Percentiles rank a stretch among this genome's conserved stretches.
Conservation (phyloP, 1,140 invertebrate species). For the Ericerus pela region DNA sequence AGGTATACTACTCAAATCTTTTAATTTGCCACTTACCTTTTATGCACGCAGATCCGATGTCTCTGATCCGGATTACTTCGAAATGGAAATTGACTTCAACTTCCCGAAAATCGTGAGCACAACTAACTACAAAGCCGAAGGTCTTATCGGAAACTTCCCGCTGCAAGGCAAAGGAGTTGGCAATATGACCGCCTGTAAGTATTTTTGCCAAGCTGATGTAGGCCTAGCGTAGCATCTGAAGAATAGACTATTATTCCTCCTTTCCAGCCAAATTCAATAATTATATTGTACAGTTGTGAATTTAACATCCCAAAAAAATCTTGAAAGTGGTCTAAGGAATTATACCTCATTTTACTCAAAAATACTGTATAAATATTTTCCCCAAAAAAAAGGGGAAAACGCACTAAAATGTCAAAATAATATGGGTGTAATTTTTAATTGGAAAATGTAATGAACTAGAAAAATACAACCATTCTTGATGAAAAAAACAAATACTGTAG, state of each 20-base stretch:
- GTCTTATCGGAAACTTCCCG: constrained; percentile 23
- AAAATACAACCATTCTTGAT: no score
- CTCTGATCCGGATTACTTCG: constrained; percentile 23
- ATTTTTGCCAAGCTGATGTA: background rate
- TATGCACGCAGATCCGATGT: constrained; percentile 20
- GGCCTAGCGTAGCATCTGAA: background rate
- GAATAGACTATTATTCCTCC: background rate
- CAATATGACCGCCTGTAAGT: constrained; percentile 20
- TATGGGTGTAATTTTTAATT: no score
- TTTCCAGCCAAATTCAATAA: background rate
- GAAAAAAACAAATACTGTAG: no score
- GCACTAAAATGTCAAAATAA: no score
- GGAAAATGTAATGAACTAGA: no score
- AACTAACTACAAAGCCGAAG: constrained; percentile 25
- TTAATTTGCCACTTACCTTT: background rate
- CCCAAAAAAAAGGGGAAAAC: no score
- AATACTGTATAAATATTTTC: no score
- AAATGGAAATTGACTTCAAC: constrained; percentile 26
- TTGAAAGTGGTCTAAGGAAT: no score
- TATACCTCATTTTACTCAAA: no score
- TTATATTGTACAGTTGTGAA: no score
- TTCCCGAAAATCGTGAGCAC: constrained; percentile 23
- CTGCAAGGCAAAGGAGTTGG: constrained; percentile 24
- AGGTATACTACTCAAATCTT: background rate
- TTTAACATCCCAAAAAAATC: no score